Base-by-base conservation (phyloP, 2,888 invertebrate genomes). In the Pseudolycoriella hygida region DNA sequence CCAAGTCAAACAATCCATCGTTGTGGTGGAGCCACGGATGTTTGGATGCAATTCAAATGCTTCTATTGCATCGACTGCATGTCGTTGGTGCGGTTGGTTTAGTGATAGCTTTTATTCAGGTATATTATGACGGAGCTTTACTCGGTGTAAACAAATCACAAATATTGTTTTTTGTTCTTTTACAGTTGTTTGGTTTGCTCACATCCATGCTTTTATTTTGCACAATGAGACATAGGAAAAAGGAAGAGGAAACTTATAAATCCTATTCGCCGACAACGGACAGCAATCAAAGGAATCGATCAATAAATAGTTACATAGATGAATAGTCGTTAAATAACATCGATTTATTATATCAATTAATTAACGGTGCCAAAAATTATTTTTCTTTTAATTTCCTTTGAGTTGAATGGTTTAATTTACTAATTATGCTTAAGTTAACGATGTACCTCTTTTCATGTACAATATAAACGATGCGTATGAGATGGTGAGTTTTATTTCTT, bases 81-180 rank as follows among this genome's bases (percentile, higher is more conserved):
- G 72, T 86, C 40, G 73, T 87, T n/a, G 86, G 84, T 2, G 74
- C 80, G 42, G 72, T 84, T 15, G 83, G 81, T 5, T 67, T 88
- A 48, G 71, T 77, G 15, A 74, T 88, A 18, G 83, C 81, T 3
- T 81, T 86, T 53, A 66, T 81, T 41, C 83, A 83, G 71, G 80
- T 79, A 59, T n/a, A n/a, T n/a, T n/a, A n/a, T n/a, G n/a, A n/a
- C n/a, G n/a, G n/a, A n/a, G n/a, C n/a, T n/a, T 57, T 52, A n/a
- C n/a, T n/a, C n/a, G n/a, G n/a, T n/a, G n/a, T 51, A 15, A 3
- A n/a, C n/a, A n/a, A n/a, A n/a, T n/a, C 3, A 44, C 2, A 25
- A 30, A 40, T 14, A 46, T n/a, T 12, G 5, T 4, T 55, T 47
- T 50, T 49, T n/a, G n/a, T n/a, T n/a, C n/a, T n/a, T n/a, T 67